phyloP scores from a whole-genome alignment of 2,797 vertebrate species.

The Denticeps clupeoides region DNA sequence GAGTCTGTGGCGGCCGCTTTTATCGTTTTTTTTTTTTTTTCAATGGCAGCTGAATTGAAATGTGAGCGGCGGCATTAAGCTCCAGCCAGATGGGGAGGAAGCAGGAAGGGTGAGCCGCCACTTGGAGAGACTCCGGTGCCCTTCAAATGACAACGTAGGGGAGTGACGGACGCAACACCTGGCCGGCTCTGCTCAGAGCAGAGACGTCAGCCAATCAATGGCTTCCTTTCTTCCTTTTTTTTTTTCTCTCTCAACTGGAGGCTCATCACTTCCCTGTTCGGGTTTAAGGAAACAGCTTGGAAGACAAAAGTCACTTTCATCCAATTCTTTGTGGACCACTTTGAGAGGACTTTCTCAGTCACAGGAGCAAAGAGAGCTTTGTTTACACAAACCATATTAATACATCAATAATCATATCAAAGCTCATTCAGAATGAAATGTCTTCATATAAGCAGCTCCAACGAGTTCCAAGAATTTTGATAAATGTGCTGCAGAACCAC shows the following conservation, averaged over 20 bases:
- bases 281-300: neutral
- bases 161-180: too few species aligned
- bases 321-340: neutral
- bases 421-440: too few species aligned
- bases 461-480: too few species aligned
- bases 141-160: too few species aligned
- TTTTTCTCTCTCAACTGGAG: neutral
- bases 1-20: neutral
- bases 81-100: conserved; percentile 19
- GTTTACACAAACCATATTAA: too few species aligned
- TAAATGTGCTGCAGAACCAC: too few species aligned
- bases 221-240: neutral
- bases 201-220: too few species aligned
- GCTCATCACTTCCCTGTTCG: neutral
- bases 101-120: conserved; percentile 11
- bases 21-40: neutral
- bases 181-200: neutral
- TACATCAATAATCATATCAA: too few species aligned
- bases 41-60: neutral
- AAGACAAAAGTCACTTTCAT: neutral
- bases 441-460: too few species aligned
- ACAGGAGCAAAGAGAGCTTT: too few species aligned
- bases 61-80: neutral
- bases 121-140: neutral
- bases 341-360: too few species aligned